Conservation (phyloP, 35 echinoderm and acorn worm species). For the Ptychodera flava region DNA sequence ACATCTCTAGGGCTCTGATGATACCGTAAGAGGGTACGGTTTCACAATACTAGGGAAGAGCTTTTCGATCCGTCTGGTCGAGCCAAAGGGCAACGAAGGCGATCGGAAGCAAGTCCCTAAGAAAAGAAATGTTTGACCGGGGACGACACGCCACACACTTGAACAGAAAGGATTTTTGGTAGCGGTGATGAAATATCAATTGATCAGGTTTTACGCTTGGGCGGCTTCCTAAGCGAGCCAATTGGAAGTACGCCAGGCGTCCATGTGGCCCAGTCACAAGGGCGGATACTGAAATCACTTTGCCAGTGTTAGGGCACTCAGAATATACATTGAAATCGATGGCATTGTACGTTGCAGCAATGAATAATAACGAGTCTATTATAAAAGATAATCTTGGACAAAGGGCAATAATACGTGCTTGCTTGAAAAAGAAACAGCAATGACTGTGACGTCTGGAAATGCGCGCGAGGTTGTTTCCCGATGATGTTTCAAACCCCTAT, state of each 20-base stretch:
- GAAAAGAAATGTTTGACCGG: not conserved
- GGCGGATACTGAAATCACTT: no score
- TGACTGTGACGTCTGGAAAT: no score
- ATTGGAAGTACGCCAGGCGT: not conserved
- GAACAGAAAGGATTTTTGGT: not conserved
- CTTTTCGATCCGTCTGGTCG: not conserved
- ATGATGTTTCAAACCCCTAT: no score
- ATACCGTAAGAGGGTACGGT: not conserved
- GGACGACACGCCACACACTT: not conserved
- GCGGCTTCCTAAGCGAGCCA: not conserved
- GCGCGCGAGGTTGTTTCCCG: no score
- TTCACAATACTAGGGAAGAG: not conserved
- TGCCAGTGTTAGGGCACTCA: no score
- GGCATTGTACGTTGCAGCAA: no score
- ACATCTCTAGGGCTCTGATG: no score
- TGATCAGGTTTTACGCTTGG: not conserved
- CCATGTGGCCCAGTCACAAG: not conserved
- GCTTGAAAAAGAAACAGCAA: no score
- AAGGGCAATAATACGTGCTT: no score
- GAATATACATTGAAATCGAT: no score
- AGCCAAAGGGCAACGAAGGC: not conserved
- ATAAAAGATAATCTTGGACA: no score
- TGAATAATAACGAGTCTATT: no score
- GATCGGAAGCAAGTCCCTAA: not conserved
- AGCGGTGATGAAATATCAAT: not conserved